phyloP scores from a whole-genome alignment of 1,140 invertebrate species.

The Scaptomyza graminum region DNA sequence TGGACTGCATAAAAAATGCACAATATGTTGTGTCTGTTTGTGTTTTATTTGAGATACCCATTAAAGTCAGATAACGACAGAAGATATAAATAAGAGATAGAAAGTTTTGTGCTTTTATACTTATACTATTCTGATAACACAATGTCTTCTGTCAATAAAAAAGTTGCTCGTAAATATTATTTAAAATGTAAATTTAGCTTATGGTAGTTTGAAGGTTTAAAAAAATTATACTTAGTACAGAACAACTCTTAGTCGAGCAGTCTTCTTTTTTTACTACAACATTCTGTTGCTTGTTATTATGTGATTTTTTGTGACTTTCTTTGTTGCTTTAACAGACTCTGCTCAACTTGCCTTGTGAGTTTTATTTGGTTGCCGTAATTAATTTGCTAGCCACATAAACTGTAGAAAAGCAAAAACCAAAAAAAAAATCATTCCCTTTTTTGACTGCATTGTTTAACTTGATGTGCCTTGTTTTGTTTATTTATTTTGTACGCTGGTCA shows the following conservation, averaged over 20 bases:
- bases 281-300: conserved; percentile 11
- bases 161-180: no score
- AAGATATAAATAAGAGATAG: no score
- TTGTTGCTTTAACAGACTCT: conserved; percentile 30
- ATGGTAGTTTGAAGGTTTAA: no score
- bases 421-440: conserved; percentile 38
- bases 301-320: conserved; percentile 42
- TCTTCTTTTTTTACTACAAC: background rate
- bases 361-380: conserved; percentile 60
- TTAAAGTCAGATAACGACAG: background rate
- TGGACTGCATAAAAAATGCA: conserved; percentile 72
- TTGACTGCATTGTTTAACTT: conserved; percentile 49
- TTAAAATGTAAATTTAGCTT: no score
- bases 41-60: conserved; percentile 10
- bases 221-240: background rate
- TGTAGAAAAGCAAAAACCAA: conserved; percentile 11
- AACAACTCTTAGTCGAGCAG: background rate
- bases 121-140: no score
- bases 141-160: no score
- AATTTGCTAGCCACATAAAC: conserved; percentile 64
- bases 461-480: conserved; percentile 58
- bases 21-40: conserved; percentile 54
- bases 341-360: conserved; percentile 17
- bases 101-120: no score
- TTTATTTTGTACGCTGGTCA: conserved; percentile 44